Base-by-base conservation (phyloP, 2,797 vertebrate genomes). In the Pangasius mekongensis region DNA sequence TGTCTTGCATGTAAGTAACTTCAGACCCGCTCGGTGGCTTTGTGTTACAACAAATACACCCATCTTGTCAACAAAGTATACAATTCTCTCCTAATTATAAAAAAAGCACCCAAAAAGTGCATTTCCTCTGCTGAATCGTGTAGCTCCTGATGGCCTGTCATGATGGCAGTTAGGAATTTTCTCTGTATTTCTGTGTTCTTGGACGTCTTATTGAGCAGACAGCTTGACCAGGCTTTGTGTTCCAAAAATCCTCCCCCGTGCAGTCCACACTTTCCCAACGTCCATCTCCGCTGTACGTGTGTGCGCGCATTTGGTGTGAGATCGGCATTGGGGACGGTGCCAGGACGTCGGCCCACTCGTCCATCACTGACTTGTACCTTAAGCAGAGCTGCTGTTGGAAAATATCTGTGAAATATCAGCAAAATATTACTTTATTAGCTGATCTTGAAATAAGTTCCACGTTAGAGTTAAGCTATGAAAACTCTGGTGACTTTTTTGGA, bases 171-270 rank as follows among this genome's bases (percentile, higher is more conserved):
- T 80, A 64, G 85, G 81, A 86, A 54, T 88, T 88, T 71, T 87
- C 78, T 76, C 87, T 93, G 95, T 94, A 95, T 95, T 95, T 95
- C 95, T 95, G 94, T 96, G 94, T 94, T 95, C 94, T 96, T 96
- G 96, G 95, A 96, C 94, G 94, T 96, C 94, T 94, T 94, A 95
- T 94, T 94, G 95, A 96, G 96, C 95, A 96, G 96, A 96, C 96
- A 97, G 96, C 96, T 96, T 96, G 96, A 96, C 96, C 96, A 95
- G 91, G 93, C 94, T 96, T 95, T 94, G 93, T 94, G 95, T 94
- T 97, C 96, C 96, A 96, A 95, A 80, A 96, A 96, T 96, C 96
- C 96, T 96, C 87, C 87, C 87, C 83, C 87, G 66, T 96, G 94
- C 95, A 96, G 94, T 94, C 96, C 96, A 96, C 96, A 97, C 96